These are phyloP conservation scores for Synergus umbraculus DNA, from an alignment of 2,888 invertebrate genomes.

Conservation along the genomic window DNA sequence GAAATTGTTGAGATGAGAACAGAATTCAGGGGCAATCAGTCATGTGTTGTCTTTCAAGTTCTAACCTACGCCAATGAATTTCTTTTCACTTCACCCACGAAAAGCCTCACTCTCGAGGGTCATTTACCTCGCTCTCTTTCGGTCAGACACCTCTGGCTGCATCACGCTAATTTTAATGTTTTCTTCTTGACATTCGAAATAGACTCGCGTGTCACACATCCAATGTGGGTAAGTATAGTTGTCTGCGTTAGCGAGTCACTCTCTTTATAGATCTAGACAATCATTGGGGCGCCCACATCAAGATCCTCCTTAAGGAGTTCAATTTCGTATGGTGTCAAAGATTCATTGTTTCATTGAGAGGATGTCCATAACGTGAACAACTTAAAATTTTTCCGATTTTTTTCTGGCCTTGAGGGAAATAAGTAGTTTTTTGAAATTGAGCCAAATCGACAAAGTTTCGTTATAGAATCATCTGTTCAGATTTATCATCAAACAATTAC, in stretches of 20 bases:
- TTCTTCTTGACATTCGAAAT: conserved; percentile 41
- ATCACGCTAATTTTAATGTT: conserved; percentile 40
- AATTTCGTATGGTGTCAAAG: not conserved
- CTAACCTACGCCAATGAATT: conserved; percentile 33
- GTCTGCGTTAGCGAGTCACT: conserved; percentile 32
- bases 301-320: not conserved
- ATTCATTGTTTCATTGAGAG: too few species aligned
- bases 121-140: conserved; percentile 38
- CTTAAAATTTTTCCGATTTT: too few species aligned
- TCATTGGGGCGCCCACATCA: conserved; percentile 18
- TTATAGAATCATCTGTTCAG: too few species aligned
- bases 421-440: too few species aligned
- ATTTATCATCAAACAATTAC: too few species aligned
- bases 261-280: not conserved
- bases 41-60: conserved; percentile 10
- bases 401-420: too few species aligned
- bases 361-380: too few species aligned
- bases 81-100: not conserved
- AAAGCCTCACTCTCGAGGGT: not conserved
- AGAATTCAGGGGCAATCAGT: conserved; percentile 38
- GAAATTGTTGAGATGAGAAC: not conserved
- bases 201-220: conserved; percentile 34
- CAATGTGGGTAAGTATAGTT: conserved; percentile 31
- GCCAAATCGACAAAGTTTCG: too few species aligned
- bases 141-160: conserved; percentile 37